These are phyloP conservation scores for Pteruthius melanotis DNA, from an alignment of 2,113 vertebrate species.

Conservation along the genomic window DNA sequence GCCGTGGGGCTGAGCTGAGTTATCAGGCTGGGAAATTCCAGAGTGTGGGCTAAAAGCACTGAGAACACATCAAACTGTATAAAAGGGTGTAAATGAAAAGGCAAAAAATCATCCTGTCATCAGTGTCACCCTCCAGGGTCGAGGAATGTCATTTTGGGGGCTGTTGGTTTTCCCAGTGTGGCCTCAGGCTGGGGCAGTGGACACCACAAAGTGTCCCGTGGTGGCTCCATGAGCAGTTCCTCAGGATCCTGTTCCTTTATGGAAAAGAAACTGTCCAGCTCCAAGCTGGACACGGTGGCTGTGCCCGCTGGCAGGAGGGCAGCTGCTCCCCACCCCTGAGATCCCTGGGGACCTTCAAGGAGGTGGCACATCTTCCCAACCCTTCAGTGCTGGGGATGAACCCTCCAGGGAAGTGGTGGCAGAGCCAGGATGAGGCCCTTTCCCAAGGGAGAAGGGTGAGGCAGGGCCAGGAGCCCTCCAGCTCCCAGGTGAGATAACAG, in stretches of 20 bases:
- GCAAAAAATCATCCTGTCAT: too few species aligned
- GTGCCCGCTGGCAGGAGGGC: neutral
- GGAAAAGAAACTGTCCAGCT: neutral
- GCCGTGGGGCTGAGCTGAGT: too few species aligned
- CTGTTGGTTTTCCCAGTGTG: neutral
- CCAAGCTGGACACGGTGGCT: neutral
- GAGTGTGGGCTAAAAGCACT: too few species aligned
- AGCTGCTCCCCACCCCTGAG: neutral
- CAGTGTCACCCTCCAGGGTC: neutral
- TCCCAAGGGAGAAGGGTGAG: neutral
- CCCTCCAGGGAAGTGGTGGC: neutral
- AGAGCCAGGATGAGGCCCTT: neutral
- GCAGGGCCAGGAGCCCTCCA: neutral
- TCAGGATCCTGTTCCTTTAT: rapidly evolving
- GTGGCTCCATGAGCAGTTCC: neutral
- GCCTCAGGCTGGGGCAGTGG: neutral
- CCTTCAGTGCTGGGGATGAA: neutral
- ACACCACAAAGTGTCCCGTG: rapidly evolving
- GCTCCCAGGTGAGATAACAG: rapidly evolving
- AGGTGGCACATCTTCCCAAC: neutral
- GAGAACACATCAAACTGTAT: too few species aligned
- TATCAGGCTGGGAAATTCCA: too few species aligned
- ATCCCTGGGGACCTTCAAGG: neutral
- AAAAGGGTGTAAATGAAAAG: too few species aligned
- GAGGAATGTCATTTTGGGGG: rapidly evolving